phyloP scores from a whole-genome alignment of 2,888 invertebrate species.

The Sepioteuthis lessoniana region DNA sequence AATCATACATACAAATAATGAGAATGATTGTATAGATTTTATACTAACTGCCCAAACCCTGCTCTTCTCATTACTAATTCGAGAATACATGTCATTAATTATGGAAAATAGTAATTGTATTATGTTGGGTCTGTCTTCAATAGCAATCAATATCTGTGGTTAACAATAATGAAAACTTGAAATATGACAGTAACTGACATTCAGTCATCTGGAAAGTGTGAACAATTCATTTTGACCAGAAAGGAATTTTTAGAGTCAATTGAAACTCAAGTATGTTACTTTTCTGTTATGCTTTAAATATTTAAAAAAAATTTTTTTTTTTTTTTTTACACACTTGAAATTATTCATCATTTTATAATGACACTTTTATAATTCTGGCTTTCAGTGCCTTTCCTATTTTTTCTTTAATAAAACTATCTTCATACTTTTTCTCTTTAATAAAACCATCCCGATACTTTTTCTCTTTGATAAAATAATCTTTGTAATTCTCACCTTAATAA shows the following conservation, averaged over 20 bases:
- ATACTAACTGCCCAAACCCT: neutral
- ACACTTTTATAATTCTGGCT: neutral
- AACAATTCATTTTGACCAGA: neutral
- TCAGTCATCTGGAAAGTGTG: neutral
- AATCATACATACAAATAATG: too few relatives aligned
- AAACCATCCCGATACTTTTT: too few relatives aligned
- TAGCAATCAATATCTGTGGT: neutral
- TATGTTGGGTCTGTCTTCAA: neutral
- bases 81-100: neutral
- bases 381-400: neutral
- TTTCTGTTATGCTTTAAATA: neutral
- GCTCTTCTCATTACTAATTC: neutral
- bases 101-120: neutral
- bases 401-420: too few relatives aligned
- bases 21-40: neutral
- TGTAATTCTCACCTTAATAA: too few relatives aligned
- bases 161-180: neutral
- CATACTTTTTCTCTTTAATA: too few relatives aligned
- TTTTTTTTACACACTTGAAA: neutral
- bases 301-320: too few relatives aligned
- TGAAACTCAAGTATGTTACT: neutral
- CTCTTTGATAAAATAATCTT: too few relatives aligned
- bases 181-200: neutral
- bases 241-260: neutral
- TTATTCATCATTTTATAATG: neutral